Percentiles rank a stretch among this genome's conserved stretches.
phyloP scores from a whole-genome alignment of 2,888 invertebrate genomes.

The Athalia cordata region DNA sequence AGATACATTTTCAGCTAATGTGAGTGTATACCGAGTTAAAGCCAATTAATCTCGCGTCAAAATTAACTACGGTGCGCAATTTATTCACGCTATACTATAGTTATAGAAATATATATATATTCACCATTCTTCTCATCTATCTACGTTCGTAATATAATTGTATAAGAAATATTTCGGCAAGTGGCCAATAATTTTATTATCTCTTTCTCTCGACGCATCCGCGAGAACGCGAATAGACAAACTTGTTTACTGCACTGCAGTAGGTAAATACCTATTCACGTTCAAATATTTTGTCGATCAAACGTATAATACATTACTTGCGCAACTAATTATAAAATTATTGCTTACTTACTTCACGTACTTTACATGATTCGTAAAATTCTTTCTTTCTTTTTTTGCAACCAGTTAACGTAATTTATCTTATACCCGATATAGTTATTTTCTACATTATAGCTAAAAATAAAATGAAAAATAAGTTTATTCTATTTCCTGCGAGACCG shows the following conservation, averaged over 20 bases:
- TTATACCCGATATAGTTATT: too few species aligned
- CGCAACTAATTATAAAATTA: constrained; percentile 1
- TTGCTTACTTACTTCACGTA: neutral
- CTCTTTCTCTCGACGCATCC: neutral
- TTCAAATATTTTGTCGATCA: constrained; percentile 30
- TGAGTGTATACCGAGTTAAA: neutral
- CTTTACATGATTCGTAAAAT: too few species aligned
- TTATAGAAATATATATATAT: neutral
- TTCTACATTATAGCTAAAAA: too few species aligned
- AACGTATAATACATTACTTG: too few species aligned
- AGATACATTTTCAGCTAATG: too few species aligned
- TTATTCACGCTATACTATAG: constrained; percentile 2
- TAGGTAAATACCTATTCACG: neutral
- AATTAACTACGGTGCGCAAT: constrained; percentile 36
- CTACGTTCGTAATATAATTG: constrained; percentile 2
- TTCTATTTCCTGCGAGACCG: too few species aligned
- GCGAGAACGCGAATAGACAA: too few species aligned
- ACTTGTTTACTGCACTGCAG: neutral
- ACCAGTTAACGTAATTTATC: too few species aligned
- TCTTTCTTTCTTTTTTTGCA: too few species aligned
- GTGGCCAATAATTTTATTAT: constrained; percentile 15
- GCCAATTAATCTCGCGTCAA: constrained; percentile 32
- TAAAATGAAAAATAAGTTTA: too few species aligned
- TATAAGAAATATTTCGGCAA: constrained; percentile 30
- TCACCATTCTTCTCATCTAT: neutral